Evolutionary conservation across 2,113 vertebrate genomes (phyloP), one percentile per base, ranked within the genome.

Genomic region (Pelodiscus sinensis): DNA sequence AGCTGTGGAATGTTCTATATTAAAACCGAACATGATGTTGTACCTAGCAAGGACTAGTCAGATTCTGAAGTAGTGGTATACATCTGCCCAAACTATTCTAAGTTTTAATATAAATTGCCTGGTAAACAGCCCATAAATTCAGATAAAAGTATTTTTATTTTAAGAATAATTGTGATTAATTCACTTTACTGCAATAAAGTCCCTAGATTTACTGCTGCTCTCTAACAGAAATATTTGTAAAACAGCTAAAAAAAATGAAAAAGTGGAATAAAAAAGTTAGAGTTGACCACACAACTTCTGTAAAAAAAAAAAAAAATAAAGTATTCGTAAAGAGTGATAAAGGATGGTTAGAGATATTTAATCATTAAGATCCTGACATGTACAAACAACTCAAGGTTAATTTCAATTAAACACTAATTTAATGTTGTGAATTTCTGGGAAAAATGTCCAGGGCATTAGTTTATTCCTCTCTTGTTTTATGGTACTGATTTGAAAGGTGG

Each of bases 151-250:
- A 93, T 84, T 87, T 78, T 82, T 71, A 77, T 14, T 31, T 35
- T 79, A 86, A 73, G 93, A 81, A 87, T 83, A 78, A 94, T 16
- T 65, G 14, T 65, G 94, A 62, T 62, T 81, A 81, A 91, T 91
- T 88, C 92, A 80, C 82, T 86, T 79, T 10, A 52, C 55, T 65
- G 55, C 82, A 91, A 44, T 73, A 78, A 88, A 89, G 52, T 35
- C 82, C 85, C 71, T 2, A 5, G 21, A 16, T 68, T 35, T 50
- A 75, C 81, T 35, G 81, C 38, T 62, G 54, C 86, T 57, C 50
- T 54, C 50, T 0, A 11, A 10, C 24, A 85, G 57, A 87, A 52
- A 54, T n/a, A 82, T 86, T 85, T 65, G 57, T 55, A 91, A 82
- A 85, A 38, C 82, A 93, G 9, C 52, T 27, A 79, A 1, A n/a